Evolutionary conservation across 2,797 vertebrate species (phyloP).

Genomic region (Dipus sagitta): DNA sequence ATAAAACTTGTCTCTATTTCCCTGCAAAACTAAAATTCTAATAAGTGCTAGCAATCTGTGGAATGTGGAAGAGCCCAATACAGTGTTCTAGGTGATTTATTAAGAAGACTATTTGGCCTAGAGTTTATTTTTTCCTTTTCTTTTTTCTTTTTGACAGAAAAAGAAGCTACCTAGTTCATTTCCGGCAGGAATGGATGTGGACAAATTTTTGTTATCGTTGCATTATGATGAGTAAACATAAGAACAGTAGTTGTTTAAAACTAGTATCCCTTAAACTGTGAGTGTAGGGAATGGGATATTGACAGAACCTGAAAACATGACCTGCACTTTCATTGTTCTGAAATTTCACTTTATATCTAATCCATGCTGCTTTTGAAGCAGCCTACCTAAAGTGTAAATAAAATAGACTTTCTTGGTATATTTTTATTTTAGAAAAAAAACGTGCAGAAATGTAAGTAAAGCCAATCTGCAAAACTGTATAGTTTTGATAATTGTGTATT

Average conservation of each 20-base stretch:
- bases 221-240: slow-evolving; percentile 96
- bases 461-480: slow-evolving; percentile 86
- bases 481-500: slow-evolving; percentile 80
- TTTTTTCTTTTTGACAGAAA: slow-evolving; percentile 83
- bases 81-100: slow-evolving; percentile 18
- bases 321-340: slow-evolving; percentile 87
- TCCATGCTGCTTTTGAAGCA: slow-evolving; percentile 86
- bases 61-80: background rate
- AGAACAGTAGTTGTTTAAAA: slow-evolving; percentile 68
- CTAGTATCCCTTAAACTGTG: slow-evolving; percentile 57
- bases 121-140: slow-evolving; percentile 33
- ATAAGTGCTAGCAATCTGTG: background rate
- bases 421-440: slow-evolving; percentile 86
- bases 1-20: slow-evolving; percentile 9
- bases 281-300: slow-evolving; percentile 76
- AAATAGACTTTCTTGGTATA: slow-evolving; percentile 83
- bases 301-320: slow-evolving; percentile 72
- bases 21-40: slow-evolving; percentile 59
- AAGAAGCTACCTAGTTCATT: slow-evolving; percentile 96
- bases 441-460: slow-evolving; percentile 86
- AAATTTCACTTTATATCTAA: slow-evolving; percentile 88
- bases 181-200: slow-evolving; percentile 97
- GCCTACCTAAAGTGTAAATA: slow-evolving; percentile 87
- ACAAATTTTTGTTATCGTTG: slow-evolving; percentile 98
- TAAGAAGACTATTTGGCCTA: slow-evolving; percentile 45